Evolutionary conservation across 2,113 vertebrate genomes (phyloP).

Genomic region (Apus apus): DNA sequence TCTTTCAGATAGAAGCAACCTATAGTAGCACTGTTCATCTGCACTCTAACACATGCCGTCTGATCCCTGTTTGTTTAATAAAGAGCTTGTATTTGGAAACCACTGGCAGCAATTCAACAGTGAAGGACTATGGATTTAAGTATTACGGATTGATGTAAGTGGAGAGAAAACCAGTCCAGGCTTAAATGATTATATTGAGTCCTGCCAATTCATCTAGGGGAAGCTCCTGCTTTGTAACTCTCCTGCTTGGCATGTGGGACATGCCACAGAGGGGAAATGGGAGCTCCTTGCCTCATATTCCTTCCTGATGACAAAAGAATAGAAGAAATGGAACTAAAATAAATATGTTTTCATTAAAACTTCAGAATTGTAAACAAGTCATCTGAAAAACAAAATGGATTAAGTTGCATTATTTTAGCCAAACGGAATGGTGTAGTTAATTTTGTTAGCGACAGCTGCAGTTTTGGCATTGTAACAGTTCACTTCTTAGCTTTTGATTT

Average conservation of each 20-base stretch:
- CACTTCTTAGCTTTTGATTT: background rate
- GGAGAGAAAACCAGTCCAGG: background rate
- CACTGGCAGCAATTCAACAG: background rate
- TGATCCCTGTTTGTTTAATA: conserved; percentile 42
- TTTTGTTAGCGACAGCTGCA: background rate
- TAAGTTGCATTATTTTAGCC: background rate
- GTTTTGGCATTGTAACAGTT: background rate
- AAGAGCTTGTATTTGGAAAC: conserved; percentile 15
- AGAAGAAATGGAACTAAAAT: background rate
- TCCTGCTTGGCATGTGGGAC: background rate
- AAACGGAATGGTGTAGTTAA: background rate
- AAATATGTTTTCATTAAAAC: background rate
- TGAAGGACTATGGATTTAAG: conserved; percentile 20
- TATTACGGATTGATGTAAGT: background rate
- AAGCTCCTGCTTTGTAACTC: background rate
- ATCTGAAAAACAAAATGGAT: background rate
- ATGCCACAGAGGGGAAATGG: background rate
- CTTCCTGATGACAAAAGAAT: background rate
- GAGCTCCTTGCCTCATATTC: background rate
- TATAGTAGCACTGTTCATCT: background rate
- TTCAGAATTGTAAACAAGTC: background rate
- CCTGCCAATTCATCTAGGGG: background rate
- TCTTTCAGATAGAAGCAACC: background rate
- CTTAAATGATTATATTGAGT: background rate
- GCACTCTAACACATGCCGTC: background rate